Base-by-base conservation (phyloP, 1,140 invertebrate species). In the Solenopsis fugax region DNA sequence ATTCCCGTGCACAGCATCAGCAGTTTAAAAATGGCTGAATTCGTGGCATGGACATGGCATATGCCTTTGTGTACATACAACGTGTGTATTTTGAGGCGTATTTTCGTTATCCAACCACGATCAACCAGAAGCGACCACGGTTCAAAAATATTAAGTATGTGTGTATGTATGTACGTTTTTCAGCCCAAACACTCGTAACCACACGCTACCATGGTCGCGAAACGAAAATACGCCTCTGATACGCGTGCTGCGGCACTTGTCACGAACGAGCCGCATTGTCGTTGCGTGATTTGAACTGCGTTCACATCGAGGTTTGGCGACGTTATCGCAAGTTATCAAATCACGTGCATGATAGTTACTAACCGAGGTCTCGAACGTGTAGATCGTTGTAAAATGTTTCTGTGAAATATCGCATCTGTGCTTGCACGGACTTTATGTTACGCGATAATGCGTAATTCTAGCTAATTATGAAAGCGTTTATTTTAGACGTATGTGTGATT, bases 211-310 rank as follows among this genome's bases (percentile, higher is more conserved):
- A n/a, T n/a, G n/a, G n/a, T n/a, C n/a, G n/a, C n/a, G n/a, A n/a
- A n/a, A n/a, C n/a, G n/a, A n/a, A n/a, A n/a, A n/a, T n/a, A n/a
- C n/a, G n/a, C n/a, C n/a, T 13, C 41, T 48, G 41, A 77, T 48
- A 21, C 24, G 21, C 21, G 37, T 34, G 18, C 5, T n/a, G 0
- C 65, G 48, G 2, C n/a, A 69, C n/a, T 62, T 54, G 52, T 58
- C 34, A 75, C n/a, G 34, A 56, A 75, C 6, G 12, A 56, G 34
- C 54, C 41, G 54, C 54, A 75, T 75, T 75, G 13, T 75, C 54
- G 37, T 75, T 37, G 54, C 34, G 34, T 75, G 72, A 75, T 41
- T 45, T 60, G 34, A 10, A 65, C 13, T 62, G 21, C 18, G 37
- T 45, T 9, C 16, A 45, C 41, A 1, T 62, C 16, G 10, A 24